Evolutionary conservation across 1,140 invertebrate genomes (phyloP).

Genomic region (Neodiprion virginianus): DNA sequence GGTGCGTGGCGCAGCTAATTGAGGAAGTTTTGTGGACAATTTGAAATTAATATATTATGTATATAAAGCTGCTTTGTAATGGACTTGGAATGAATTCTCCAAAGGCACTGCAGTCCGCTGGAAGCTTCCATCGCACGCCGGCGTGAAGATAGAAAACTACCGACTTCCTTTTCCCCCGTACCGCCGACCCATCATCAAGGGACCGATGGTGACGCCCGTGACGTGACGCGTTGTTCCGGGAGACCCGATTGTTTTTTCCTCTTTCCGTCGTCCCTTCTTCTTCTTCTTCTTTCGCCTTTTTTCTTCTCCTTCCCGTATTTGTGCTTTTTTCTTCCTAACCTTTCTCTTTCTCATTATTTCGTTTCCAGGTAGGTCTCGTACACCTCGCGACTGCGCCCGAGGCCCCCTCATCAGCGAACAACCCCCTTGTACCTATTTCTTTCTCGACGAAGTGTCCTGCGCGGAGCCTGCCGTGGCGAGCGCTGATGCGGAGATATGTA

Average conservation of each 20-base stretch:
- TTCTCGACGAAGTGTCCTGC: background rate
- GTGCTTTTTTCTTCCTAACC: background rate
- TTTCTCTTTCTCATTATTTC: background rate
- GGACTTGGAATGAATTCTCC: background rate
- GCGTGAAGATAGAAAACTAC: background rate
- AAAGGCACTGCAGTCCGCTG: background rate
- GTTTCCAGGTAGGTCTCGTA: background rate
- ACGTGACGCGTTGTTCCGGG: background rate
- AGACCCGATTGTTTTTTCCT: constrained; percentile 1
- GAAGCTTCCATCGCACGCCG: background rate
- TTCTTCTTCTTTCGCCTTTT: too few species aligned
- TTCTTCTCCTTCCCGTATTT: background rate
- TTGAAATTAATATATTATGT: constrained; percentile 1
- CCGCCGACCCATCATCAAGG: too few species aligned
- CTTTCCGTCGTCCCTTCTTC: background rate
- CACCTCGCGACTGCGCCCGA: background rate
- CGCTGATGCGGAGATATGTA: background rate
- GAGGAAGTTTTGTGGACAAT: constrained; percentile 12
- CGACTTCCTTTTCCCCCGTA: background rate
- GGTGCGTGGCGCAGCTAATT: background rate
- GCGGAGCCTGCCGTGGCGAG: background rate
- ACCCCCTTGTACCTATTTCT: background rate
- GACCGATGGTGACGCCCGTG: background rate
- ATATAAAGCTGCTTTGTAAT: constrained; percentile 10
- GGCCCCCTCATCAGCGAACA: background rate